Conservation (phyloP, 2,888 invertebrate species). For the Petrolisthes manimaculis region DNA sequence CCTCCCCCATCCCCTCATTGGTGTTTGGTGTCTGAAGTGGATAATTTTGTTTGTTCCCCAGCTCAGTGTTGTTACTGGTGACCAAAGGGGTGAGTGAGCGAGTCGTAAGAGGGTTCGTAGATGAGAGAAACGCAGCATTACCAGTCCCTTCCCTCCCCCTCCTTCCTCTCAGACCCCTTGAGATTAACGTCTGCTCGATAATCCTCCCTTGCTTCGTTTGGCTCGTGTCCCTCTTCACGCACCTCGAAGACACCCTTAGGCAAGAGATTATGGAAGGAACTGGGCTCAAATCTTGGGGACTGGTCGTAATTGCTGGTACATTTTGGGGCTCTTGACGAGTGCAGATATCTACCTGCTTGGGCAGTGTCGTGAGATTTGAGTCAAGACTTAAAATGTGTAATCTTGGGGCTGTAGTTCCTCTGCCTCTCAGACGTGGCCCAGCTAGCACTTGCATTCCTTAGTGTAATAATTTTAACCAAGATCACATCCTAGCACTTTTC, state of each 20-base stretch:
- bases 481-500: slow-evolving; percentile 45
- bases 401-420: slow-evolving; percentile 9
- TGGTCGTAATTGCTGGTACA: background rate
- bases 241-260: background rate
- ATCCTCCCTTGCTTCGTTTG: background rate
- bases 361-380: slow-evolving; percentile 2
- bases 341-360: background rate
- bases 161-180: background rate
- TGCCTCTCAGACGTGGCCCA: slow-evolving; percentile 6
- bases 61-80: slow-evolving; percentile 38
- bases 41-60: slow-evolving; percentile 32
- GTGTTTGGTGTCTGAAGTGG: slow-evolving; percentile 45
- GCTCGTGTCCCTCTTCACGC: background rate
- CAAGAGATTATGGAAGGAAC: background rate
- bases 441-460: slow-evolving; percentile 13
- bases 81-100: slow-evolving; percentile 18
- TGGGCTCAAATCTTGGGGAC: background rate
- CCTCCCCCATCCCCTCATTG: too few relatives aligned
- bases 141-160: slow-evolving; percentile 10
- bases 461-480: slow-evolving; percentile 14
- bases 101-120: slow-evolving; percentile 13
- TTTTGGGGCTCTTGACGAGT: background rate
- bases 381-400: background rate
- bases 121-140: slow-evolving; percentile 17
- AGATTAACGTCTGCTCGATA: background rate